Conservation (phyloP, 1,140 invertebrate genomes). For the Nebria ingens region DNA sequence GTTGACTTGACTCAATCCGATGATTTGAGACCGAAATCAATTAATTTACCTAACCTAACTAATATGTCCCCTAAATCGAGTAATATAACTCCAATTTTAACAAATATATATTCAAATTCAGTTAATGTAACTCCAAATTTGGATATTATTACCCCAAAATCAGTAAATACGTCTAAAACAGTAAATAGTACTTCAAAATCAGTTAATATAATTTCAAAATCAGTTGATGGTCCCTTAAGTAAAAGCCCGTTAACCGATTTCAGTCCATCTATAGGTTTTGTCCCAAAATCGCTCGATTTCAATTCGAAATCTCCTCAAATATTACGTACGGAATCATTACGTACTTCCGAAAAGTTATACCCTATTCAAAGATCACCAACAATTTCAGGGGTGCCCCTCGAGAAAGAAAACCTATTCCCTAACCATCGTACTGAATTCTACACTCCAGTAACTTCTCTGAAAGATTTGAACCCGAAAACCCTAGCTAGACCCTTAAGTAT, state of each 20-base stretch:
- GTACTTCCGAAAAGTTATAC: too few species aligned
- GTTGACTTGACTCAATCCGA: too few species aligned
- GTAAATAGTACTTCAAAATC: background rate
- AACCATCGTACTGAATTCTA: background rate
- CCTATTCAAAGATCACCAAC: slow-evolving; percentile 20
- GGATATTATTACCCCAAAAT: too few species aligned
- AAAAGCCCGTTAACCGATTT: too few species aligned
- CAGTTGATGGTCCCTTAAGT: too few species aligned
- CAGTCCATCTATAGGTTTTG: too few species aligned
- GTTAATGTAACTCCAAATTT: background rate
- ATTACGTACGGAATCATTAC: background rate
- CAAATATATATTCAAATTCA: background rate
- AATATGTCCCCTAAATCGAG: background rate
- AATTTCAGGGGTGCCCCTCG: slow-evolving; percentile 7
- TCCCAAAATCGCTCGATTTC: too few species aligned
- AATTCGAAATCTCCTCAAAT: too few species aligned
- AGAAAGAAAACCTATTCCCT: background rate
- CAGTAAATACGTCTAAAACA: background rate
- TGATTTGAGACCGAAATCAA: too few species aligned
- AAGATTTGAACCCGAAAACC: slow-evolving; percentile 13
- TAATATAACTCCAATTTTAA: background rate
- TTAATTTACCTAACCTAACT: too few species aligned
- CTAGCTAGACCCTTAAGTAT: slow-evolving; percentile 15
- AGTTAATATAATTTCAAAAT: too few species aligned
- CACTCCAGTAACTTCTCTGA: slow-evolving; percentile 9